phyloP scores from a whole-genome alignment of 1,140 invertebrate genomes.

The Leptinotarsa lineolata region DNA sequence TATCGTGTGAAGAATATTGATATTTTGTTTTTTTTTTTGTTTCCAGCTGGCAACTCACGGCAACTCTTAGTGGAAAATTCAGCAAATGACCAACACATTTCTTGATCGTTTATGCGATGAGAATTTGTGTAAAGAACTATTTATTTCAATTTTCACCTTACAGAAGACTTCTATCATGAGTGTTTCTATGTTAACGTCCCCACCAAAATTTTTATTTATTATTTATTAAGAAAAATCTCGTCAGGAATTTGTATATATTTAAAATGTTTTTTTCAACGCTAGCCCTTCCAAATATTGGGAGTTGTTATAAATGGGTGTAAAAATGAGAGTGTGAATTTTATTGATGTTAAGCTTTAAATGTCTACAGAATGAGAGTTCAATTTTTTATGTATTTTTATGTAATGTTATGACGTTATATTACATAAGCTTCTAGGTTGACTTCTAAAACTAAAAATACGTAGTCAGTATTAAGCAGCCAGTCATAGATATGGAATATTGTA shows the following conservation, averaged over 20 bases:
- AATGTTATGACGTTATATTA: background rate
- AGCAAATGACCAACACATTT: conserved; percentile 22
- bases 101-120: conserved; percentile 14
- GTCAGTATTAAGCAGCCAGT: background rate
- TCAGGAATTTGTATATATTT: background rate
- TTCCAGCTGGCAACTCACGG: conserved; percentile 24
- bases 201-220: background rate
- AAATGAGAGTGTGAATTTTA: conserved; percentile 11
- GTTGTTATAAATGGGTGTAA: background rate
- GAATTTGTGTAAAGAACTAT: conserved; percentile 1
- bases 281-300: conserved; percentile 5
- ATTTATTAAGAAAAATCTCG: background rate
- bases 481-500: too few species aligned
- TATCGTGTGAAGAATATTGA: background rate
- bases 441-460: background rate
- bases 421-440: background rate
- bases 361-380: conserved; percentile 1
- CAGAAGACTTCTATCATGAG: background rate
- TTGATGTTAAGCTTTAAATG: conserved; percentile 23
- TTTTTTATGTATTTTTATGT: conserved; percentile 9
- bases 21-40: conserved; percentile 4
- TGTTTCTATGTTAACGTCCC: background rate
- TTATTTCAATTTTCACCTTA: conserved; percentile 11
- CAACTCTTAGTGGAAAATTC: conserved; percentile 22
- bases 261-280: background rate